Base-by-base conservation (phyloP, 37 sponge, comb jelly and placozoan genomes). In the Ephydatia muelleri region DNA sequence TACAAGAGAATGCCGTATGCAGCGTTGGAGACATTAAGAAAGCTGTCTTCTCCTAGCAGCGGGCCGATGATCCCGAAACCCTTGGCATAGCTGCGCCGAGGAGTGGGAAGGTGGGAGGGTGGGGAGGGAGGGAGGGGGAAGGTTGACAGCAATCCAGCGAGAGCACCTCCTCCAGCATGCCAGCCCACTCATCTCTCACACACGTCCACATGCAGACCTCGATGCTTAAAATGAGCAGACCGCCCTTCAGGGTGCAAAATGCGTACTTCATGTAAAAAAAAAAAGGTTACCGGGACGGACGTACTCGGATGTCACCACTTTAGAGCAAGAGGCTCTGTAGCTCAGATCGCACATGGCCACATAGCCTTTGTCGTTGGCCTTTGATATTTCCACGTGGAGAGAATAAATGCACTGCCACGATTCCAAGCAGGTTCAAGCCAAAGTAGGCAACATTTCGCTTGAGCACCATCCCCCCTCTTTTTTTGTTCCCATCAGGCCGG, bases 281-380 rank as follows among this genome's bases (percentile, higher is more conserved):
- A 71, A 25, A 12, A 30, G 72, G 12, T 9, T 13, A 5, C 19
- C 9, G 11, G 14, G 14, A 33, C 12, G 19, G 67, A 31, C 79
- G 66, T 79, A 89, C 89, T 80, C 34, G 32, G 92, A 92, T 29
- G 88, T 87, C 8, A 92, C 78, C 57, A 92, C 92, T 3, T 77
- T 30, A n/a, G 83, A 79, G 67, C 92, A 92, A 73, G 88, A 88
- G 0, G 80, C 64, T 25, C 76, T 28, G 30, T 80, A 81, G 37
- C 82, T 82, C 40, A 92, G 28, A 49, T 92, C 92, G 68, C 92
- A 92, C 82, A 81, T 26, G 31, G 92, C 85, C 26, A 77, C 65
- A 38, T 81, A 88, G 71, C 81, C 57, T 64, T 81, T 66, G 27
- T 87, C 69, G 25, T n/a, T 66, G 21, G 68, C 37, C 16, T 81